A percentile compares a stretch with the other conserved stretches of the same genome.
These are phyloP conservation scores for Cerastis leucographa DNA, from an alignment of 2,888 invertebrate genomes.

Conservation along the genomic window DNA sequence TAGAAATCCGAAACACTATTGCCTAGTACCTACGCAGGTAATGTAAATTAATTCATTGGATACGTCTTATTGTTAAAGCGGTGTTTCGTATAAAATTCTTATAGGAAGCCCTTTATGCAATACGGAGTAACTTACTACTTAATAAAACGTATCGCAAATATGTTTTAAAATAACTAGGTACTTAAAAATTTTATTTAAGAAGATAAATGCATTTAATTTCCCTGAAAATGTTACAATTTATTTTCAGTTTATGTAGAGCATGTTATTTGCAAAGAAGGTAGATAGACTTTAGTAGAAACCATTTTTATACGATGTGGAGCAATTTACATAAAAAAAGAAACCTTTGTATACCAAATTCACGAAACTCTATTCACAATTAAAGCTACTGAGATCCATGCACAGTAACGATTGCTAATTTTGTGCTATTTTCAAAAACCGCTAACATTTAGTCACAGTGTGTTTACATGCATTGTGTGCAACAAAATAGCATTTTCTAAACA, in stretches of 20 bases:
- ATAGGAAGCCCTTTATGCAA: neutral
- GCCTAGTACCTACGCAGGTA: neutral
- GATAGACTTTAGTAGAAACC: neutral
- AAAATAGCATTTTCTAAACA: conserved; percentile 46
- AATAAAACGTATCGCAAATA: neutral
- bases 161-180: too few species aligned
- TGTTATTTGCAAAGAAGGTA: neutral
- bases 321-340: neutral
- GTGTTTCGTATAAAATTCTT: neutral
- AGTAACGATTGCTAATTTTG: conserved; percentile 10
- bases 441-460: conserved; percentile 47
- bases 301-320: neutral
- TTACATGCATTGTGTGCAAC: conserved; percentile 49
- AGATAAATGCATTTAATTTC: neutral
- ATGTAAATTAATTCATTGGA: neutral
- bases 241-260: neutral
- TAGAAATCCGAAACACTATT: neutral
- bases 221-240: neutral
- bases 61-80: neutral
- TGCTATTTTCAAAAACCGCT: conserved; percentile 39
- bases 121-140: neutral
- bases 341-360: conserved; percentile 24
- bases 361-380: conserved; percentile 15
- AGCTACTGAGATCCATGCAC: conserved; percentile 43
- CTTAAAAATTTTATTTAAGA: neutral